Base-by-base conservation (phyloP, 2,888 invertebrate species). In the Auanema freiburgensis region DNA sequence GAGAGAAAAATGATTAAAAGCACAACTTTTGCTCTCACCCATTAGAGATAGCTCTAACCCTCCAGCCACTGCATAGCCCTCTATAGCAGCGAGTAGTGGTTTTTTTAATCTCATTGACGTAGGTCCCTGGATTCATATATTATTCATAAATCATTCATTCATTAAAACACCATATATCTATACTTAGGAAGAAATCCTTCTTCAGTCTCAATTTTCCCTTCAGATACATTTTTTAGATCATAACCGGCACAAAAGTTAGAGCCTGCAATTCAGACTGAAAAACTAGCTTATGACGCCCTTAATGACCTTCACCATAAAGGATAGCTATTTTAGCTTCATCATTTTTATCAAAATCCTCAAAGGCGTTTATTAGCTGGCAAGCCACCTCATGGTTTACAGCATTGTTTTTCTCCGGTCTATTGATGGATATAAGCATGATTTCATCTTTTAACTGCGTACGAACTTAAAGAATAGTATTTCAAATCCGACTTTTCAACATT, bases 191-290 rank as follows among this genome's bases (percentile, higher is more conserved):
- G 64, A 53, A 76, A 74, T 10, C 60, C 57, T 0, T 55, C 52
- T 16, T 63, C 64, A 2, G 40, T 53, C 12, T 58, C 41, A 58
- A 71, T 61, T 14, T 65, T 63, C n/a, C 67, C 71, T 21, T 66
- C 61, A 2, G 68, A 65, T 12, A 94, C 86, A 81, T 93, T 91
- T 57, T 90, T 87, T 57, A 95, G 87, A 85, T 96, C 94, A 84
- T 90, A 92, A 0, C 96, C 96, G 2, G 94, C 89, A 85, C 93
- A 94, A 85, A 97, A 96, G 62, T 90, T 91, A 0, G 94, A 94
- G n/a, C 94, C 93, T 86, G 64, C 50, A 61, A 52, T 16, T 46
- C 10, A n/a, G n/a, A n/a, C n/a, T n/a, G n/a, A n/a, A 21, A 16
- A 46, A 16, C 21, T 5, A 46, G 10, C n/a, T n/a, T n/a, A n/a